phyloP scores from a whole-genome alignment of 2,888 invertebrate genomes.

The Plemyria rubiginata region DNA sequence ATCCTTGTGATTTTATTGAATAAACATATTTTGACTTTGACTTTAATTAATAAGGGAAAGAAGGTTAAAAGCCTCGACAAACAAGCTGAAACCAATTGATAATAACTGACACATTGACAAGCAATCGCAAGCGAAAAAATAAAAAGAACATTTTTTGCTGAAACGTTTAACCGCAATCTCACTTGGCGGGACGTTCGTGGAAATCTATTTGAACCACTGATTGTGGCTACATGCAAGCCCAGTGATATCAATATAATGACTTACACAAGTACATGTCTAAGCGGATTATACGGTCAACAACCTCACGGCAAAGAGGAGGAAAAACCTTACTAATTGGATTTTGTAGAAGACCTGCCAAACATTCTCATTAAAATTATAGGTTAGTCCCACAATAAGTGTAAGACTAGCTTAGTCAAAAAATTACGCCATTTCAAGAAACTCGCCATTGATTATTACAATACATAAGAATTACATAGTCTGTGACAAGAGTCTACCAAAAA shows the following conservation, averaged over 20 bases:
- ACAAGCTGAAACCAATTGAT: not conserved
- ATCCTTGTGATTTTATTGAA: no score
- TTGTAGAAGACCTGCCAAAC: conserved; percentile 27
- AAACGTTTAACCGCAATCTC: not conserved
- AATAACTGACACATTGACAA: not conserved
- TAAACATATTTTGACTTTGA: no score
- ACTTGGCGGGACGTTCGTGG: not conserved
- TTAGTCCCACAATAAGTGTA: conserved; percentile 10
- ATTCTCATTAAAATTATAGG: conserved; percentile 21
- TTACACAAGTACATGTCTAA: conserved; percentile 39
- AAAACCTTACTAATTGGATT: conserved; percentile 49
- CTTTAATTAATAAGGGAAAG: no score
- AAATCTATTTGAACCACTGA: conserved; percentile 8
- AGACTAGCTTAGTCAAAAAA: conserved; percentile 7
- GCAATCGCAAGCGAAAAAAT: not conserved
- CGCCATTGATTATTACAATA: not conserved
- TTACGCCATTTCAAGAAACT: not conserved
- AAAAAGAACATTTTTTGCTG: not conserved
- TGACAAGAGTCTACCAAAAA: no score
- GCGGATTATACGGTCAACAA: conserved; percentile 55
- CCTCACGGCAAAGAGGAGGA: conserved; percentile 44
- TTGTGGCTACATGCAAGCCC: conserved; percentile 11
- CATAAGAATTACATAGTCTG: no score
- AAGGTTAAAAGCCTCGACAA: not conserved
- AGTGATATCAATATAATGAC: conserved; percentile 38